Conservation (phyloP, 2,113 vertebrate genomes). For the Ictalurus furcatus region DNA sequence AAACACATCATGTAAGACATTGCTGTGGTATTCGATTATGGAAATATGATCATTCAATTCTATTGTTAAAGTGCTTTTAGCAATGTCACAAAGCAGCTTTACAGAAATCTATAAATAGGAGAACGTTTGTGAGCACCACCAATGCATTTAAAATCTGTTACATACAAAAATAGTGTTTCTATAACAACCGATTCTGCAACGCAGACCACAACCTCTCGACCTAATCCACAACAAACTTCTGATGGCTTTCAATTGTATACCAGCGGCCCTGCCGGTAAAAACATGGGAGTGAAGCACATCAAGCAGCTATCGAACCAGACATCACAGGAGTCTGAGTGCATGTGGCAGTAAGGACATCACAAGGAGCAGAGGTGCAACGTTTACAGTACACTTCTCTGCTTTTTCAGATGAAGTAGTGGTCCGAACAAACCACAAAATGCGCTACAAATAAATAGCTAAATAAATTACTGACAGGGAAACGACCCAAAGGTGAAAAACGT, state of each 20-base stretch:
- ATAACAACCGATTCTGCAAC: not conserved
- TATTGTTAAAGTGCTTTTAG: not conserved
- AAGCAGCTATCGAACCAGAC: not conserved
- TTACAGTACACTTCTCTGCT: not conserved
- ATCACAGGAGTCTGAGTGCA: not conserved
- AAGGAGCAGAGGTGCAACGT: not conserved
- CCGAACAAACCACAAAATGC: not conserved
- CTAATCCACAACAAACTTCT: not conserved
- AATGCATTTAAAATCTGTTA: not conserved
- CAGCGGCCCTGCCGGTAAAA: slow-evolving; percentile 1
- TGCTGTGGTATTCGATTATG: not conserved
- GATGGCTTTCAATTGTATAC: not conserved
- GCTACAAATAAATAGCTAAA: not conserved
- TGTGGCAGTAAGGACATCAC: not conserved
- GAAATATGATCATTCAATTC: not conserved
- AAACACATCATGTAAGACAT: not conserved
- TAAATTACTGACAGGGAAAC: not conserved
- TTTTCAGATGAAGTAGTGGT: not conserved
- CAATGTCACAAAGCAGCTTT: not conserved
- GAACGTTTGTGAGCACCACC: not conserved
- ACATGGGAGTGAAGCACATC: not conserved
- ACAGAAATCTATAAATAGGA: not conserved
- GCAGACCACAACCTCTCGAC: not conserved
- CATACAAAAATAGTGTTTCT: not conserved
- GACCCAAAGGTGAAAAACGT: not conserved